phyloP scores from a whole-genome alignment of 2,113 vertebrate genomes.

The Periophthalmus modestus region DNA sequence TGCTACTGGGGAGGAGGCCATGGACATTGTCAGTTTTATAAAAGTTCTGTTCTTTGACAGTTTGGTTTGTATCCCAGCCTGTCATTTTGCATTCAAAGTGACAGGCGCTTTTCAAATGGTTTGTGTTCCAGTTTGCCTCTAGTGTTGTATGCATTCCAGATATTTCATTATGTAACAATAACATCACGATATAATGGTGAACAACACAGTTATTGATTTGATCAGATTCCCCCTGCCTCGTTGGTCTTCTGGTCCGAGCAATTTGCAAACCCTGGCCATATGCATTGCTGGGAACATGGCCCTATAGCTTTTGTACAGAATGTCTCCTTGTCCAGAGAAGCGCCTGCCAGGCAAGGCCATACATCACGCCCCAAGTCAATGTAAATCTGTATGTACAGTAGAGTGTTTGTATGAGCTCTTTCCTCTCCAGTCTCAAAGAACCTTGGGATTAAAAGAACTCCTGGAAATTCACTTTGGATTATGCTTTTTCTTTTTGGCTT shows the following conservation, averaged over 20 bases:
- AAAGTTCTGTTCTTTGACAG: constrained; percentile 8
- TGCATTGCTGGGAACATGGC: constrained; percentile 31
- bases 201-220: constrained; percentile 19
- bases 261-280: constrained; percentile 6
- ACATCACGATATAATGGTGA: constrained; percentile 18
- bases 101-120: neutral
- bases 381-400: constrained; percentile 74
- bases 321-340: constrained; percentile 23
- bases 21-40: constrained; percentile 6
- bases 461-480: constrained; percentile 50
- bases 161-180: constrained; percentile 21
- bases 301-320: constrained; percentile 44
- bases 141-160: constrained; percentile 51
- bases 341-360: constrained; percentile 27
- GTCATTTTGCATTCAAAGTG: constrained; percentile 8
- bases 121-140: constrained; percentile 17
- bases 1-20: neutral
- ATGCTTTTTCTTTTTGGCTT: constrained; percentile 8
- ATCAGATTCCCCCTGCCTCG: constrained; percentile 29
- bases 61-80: constrained; percentile 20
- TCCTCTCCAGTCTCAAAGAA: constrained; percentile 49
- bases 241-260: constrained; percentile 12
- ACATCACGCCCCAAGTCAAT: constrained; percentile 47
- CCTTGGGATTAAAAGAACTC: constrained; percentile 67
- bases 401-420: constrained; percentile 70